Conservation (phyloP, 2,113 vertebrate genomes). For the Urocolius indicus region DNA sequence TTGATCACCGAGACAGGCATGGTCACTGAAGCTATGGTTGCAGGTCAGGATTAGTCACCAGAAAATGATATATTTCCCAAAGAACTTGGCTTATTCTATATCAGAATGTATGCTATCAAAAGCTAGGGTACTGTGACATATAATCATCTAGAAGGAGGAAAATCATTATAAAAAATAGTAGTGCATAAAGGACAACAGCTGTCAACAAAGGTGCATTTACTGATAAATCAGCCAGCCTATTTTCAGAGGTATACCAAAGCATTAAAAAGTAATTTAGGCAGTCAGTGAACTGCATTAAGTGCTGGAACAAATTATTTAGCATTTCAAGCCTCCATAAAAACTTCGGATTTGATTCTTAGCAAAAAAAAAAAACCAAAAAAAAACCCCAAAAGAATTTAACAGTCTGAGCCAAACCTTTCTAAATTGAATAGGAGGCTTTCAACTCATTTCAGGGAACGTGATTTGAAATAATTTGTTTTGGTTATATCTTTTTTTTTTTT, state of each 20-base stretch:
- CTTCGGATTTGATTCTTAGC: not conserved
- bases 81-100: not conserved
- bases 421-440: not conserved
- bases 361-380: not conserved
- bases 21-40: not conserved
- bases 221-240: conserved; percentile 48
- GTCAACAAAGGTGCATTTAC: conserved; percentile 52
- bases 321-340: conserved; percentile 9
- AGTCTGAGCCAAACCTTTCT: not conserved
- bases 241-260: not conserved
- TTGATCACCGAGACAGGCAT: not conserved
- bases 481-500: not conserved
- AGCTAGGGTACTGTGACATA: not conserved
- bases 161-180: conserved; percentile 38
- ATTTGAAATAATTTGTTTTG: not conserved
- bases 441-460: fast-evolving
- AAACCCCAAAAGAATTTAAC: not conserved
- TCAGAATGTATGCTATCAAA: not conserved
- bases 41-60: not conserved
- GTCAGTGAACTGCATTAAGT: conserved; percentile 38
- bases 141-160: conserved; percentile 1
- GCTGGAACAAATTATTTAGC: conserved; percentile 31
- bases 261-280: conserved; percentile 63
- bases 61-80: not conserved
- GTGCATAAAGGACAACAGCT: conserved; percentile 43